phyloP scores from a whole-genome alignment of 2,888 invertebrate species.

The Parnassius apollo region DNA sequence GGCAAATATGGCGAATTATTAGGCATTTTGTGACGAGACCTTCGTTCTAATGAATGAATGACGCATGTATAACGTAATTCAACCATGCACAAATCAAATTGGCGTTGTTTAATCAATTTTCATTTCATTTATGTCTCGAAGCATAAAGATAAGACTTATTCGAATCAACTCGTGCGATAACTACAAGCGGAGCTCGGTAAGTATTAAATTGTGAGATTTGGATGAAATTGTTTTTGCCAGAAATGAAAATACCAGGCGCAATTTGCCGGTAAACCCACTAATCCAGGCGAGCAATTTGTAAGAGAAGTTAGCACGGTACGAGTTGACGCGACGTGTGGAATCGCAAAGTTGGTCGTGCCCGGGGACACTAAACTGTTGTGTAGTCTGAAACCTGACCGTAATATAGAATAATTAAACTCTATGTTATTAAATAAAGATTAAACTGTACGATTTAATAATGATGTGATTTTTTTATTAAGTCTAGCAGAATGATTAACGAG shows the following conservation, averaged over 20 bases:
- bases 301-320: conserved; percentile 29
- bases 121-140: conserved; percentile 14
- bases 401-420: conserved; percentile 4
- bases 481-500: no score
- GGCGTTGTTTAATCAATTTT: conserved; percentile 22
- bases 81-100: conserved; percentile 11
- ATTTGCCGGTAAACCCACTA: conserved; percentile 27
- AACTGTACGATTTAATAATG: no score
- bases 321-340: conserved; percentile 25
- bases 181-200: conserved; percentile 17
- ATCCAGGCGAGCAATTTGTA: conserved; percentile 32
- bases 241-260: conserved; percentile 26
- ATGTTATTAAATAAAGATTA: no score
- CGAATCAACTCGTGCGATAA: conserved; percentile 23
- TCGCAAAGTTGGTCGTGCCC: conserved; percentile 22
- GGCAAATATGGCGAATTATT: no score
- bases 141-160: conserved; percentile 25
- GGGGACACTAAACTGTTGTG: conserved; percentile 22
- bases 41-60: no score
- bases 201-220: conserved; percentile 25
- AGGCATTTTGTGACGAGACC: no score
- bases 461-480: no score
- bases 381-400: conserved; percentile 15
- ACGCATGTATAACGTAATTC: neutral
- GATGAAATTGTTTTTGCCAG: conserved; percentile 25